Base-by-base conservation (phyloP, 2,888 invertebrate genomes). In the Plutella xylostella region DNA sequence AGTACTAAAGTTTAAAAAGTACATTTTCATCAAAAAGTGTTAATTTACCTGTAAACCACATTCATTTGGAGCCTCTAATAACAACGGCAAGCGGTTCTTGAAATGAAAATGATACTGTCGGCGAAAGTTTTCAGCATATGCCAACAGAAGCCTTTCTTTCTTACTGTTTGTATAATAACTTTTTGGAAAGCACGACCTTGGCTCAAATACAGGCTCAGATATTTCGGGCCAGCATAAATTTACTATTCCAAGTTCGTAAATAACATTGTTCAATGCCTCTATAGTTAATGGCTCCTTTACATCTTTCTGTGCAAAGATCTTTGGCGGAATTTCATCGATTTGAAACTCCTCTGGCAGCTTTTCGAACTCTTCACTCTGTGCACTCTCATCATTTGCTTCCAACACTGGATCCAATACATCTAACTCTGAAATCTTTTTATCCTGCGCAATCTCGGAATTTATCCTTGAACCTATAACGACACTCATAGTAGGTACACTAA, bases 121-220 rank as follows among this genome's bases (percentile, higher is more conserved):
- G 14, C 93, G 86, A 63, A 93, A 93, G 67, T 92, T 93, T 68
- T 93, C 93, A 0, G 91, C 89, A 57, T 91, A 91, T 43, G 91
- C 84, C 37, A 93, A 66, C 9, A 92, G 61, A 12, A 92, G 64
- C 42, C 89, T 87, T 65, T 94, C 93, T 62, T 93, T 92, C 17
- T 87, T 72, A 14, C 78, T 87, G 54, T 91, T 87, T 2, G 80
- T 87, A 45, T 87, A 87, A 61, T 93, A 93, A 45, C 86, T 86
- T 43, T 73, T 72, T 0, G 92, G 90, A 58, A 89, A 89, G 59
- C 87, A 84, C 5, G 77, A 80, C 20, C 87, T 70, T 21, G 82
- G 80, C 58, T 88, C 86, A 56, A 89, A 88, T 2, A 85, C 73
- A 1, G 87, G 86, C 20, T 85, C 76, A 3, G 51, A 57, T 51